A percentile compares a stretch with the other conserved stretches of the same genome.
Conservation (phyloP, 2,797 vertebrate genomes). For the Mormyrops boulengeri region DNA sequence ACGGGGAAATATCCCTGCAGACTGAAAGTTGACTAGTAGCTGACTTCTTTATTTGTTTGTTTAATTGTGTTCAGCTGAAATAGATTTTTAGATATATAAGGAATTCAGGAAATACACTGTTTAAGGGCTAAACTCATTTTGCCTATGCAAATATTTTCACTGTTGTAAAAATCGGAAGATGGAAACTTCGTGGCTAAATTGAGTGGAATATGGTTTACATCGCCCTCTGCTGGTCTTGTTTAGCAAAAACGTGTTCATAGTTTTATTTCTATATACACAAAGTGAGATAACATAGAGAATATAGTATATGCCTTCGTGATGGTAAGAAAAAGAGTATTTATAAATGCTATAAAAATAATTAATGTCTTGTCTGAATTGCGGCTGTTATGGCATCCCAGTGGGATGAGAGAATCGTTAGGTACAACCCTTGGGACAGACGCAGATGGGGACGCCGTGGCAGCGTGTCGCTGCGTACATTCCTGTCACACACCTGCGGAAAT, state of each 20-base stretch:
- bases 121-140: conserved; percentile 98
- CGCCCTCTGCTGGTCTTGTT: conserved; percentile 87
- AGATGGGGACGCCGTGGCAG: conserved; percentile 34
- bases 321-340: conserved; percentile 73
- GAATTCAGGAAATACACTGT: conserved; percentile 95
- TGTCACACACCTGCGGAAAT: conserved; percentile 25
- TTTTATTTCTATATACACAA: conserved; percentile 82
- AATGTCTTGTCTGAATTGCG: conserved; percentile 81
- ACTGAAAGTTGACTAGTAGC: conserved; percentile 61
- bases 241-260: conserved; percentile 83
- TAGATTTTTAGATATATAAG: conserved; percentile 66
- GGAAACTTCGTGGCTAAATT: conserved; percentile 68
- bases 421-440: conserved; percentile 19
- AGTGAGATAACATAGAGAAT: conserved; percentile 67
- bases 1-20: conserved; percentile 48
- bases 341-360: conserved; percentile 87
- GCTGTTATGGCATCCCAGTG: conserved; percentile 65
- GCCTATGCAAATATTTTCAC: conserved; percentile 99
- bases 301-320: conserved; percentile 69
- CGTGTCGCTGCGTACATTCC: conserved; percentile 35
- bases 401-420: conserved; percentile 32
- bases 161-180: conserved; percentile 78
- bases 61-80: conserved; percentile 63
- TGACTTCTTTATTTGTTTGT: conserved; percentile 53
- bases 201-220: conserved; percentile 90